Base-by-base conservation (phyloP, 2,888 invertebrate genomes). In the Petrolisthes cinctipes region DNA sequence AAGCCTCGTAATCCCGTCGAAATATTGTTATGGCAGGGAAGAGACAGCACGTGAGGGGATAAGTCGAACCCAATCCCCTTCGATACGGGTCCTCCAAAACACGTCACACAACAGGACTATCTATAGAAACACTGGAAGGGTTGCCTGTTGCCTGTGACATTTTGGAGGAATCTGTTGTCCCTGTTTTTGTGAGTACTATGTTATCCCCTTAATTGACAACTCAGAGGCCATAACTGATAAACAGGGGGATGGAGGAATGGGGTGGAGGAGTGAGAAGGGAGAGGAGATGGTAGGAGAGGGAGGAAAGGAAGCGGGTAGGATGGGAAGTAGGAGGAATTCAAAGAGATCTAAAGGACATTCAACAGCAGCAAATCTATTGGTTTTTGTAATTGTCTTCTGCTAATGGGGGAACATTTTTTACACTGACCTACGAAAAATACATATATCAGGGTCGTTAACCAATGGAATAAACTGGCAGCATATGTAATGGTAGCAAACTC, bases 1-100 rank as follows among this genome's bases (percentile, higher is more conserved):
- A 23, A 37, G 17, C 53, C 56, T 85, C 85, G 85, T 85, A 85
- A 85, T 23, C 71, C 80, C 14, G 57, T 80, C 71, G 71, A 85
- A 54, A 85, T 85, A 85, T 78, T 71, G 85, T 80, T 66, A 80
- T 54, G 56, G 56, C 5, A 37, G 68, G 37, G 37, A 37, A 37
- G 68, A 54, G 80, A 80, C 73, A 71, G 71, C 80, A 54, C 80
- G n/a, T 11, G 85, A 80, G 37, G 57, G 20, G 3, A 61, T 2
- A 51, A 57, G 54, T 54, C 79, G 9, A 1, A n/a, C 54, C 11
- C 53, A 23, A n/a, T 83, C 56, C 17, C 73, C 5, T 20, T 61
- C 71, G 73, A 73, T 73, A 51, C 83, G 20, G 6, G 9, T n/a
- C 17, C 54, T 11, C 56, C 73, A 53, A n/a, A 17, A 51, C n/a